phyloP scores from a whole-genome alignment of 2,888 invertebrate genomes.

The Agriopis leucophaearia region DNA sequence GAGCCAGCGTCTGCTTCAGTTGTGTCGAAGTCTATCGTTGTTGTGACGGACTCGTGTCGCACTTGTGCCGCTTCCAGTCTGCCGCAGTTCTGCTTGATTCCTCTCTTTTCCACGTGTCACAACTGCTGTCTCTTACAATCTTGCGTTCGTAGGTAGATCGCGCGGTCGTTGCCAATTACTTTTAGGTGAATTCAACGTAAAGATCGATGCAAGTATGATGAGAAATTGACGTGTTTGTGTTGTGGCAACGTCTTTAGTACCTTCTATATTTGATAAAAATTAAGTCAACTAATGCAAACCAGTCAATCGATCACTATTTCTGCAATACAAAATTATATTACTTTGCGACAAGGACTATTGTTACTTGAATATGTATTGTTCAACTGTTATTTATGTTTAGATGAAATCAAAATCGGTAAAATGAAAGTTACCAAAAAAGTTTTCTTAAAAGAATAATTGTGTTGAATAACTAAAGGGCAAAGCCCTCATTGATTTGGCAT shows the following conservation, averaged over 20 bases:
- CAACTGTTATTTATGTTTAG: conserved; percentile 6
- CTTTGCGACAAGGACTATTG: conserved; percentile 52
- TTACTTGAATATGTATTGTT: conserved; percentile 37
- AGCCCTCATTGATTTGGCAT: conserved; percentile 57
- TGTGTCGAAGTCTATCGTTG: too few species aligned
- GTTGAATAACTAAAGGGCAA: conserved; percentile 53
- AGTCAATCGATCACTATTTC: conserved; percentile 5
- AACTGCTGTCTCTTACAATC: not conserved
- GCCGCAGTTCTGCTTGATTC: too few species aligned
- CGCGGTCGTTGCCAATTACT: not conserved
- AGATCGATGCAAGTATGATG: conserved; percentile 6
- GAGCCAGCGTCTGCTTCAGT: too few species aligned
- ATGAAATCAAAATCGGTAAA: conserved; percentile 23
- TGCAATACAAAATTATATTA: conserved; percentile 30
- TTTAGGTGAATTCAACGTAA: not conserved
- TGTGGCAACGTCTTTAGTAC: not conserved
- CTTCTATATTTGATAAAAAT: too few species aligned
- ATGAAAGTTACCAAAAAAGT: conserved; percentile 43
- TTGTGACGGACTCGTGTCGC: not conserved
- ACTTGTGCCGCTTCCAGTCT: not conserved
- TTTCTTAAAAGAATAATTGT: conserved; percentile 52
- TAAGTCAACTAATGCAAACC: not conserved
- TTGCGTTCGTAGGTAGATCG: conserved; percentile 1
- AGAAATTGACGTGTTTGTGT: conserved; percentile 3
- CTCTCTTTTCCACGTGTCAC: not conserved